Base-by-base conservation (phyloP, 2,888 invertebrate species). In the Embidobia sp. region DNA sequence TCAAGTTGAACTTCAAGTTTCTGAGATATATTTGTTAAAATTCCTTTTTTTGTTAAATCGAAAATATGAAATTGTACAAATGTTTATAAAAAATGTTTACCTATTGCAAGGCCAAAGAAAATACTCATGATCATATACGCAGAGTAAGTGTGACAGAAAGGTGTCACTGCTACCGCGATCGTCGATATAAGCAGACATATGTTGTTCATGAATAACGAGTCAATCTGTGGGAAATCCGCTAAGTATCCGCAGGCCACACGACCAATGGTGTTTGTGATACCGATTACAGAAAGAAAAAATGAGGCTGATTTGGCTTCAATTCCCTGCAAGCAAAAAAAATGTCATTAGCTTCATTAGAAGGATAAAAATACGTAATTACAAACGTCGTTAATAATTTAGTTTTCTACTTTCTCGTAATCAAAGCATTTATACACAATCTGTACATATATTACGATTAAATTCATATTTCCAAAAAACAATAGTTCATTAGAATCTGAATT, bases 261-360 rank as follows among this genome's bases (percentile, higher is more conserved):
- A 11, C 98, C 98, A 77, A 98, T 89, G 0, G 98, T 98, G 90
- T 98, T 98, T 26, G 98, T 97, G 78, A 98, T 97, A 73, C 97
- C 97, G 85, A 97, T 96, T 74, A 95, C 94, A 0, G 95, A 96
- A 18, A 96, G 86, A 64, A 96, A 90, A 89, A 94, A 94, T 1
- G 95, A 94, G 0, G 97, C 96, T 80, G 93, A 91, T 15, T 91
- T 92, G 10, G 91, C 90, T 26, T 94, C 94, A 53, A 97, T 94
- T 77, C 94, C 94, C 95, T 95, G 90, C 6, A 53, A 66, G 27
- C 1, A 22, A 31, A 6, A 51, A 33, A 29, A 35, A 3, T 3
- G 33, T 33, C n/a, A 7, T 6, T 31, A n/a, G n/a, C n/a, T n/a
- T n/a, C n/a, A n/a, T n/a, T n/a, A n/a, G n/a, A n/a, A n/a, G n/a